Base-by-base conservation (phyloP, 2,888 invertebrate species). In the Cephonodes hylas region DNA sequence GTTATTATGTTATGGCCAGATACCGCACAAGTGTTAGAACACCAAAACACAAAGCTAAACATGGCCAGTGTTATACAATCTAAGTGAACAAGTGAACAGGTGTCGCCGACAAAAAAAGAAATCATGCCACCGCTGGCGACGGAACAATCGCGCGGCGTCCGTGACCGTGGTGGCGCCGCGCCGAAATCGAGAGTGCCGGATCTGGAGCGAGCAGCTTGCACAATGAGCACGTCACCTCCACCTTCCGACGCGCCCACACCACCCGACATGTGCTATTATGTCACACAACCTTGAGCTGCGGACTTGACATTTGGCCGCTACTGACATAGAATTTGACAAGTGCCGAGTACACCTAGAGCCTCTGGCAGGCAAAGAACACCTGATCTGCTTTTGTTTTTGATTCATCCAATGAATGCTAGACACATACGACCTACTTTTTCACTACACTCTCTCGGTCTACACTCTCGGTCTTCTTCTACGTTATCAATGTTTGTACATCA, bases 131-230 rank as follows among this genome's bases (percentile, higher is more conserved):
- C 61, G 64, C 63, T 58, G 64, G 60, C 66, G 68, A 76, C 74
- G 75, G 71, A 75, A 70, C 66, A 76, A 75, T 69, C 66, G 66
- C 62, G 68, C 72, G 68, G 80, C 83, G 88, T 77, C 86, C 87
- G 76, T 88, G 87, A 88, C 88, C 85, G 84, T 83, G 84, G 83
- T 72, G 57, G n/a, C n/a, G n/a, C n/a, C 71, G 67, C 72, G 77
- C 81, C 81, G 86, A 89, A 88, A 88, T 72, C 79, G 85, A 86
- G 84, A 86, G 87, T 86, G 77, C 69, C 72, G 71, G 76, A 85
- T 84, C 82, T 86, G 82, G 85, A 83, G 79, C 68, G 66, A 20
- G 42, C 18, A 5, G 31, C 61, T 62, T 42, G 42, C 31, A 34
- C 34, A 42, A 27, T 53, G 27, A 44, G 44, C 20, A 23, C 23